A percentile compares a stretch with the other conserved stretches of the same genome.
Conservation (phyloP, 2,113 vertebrate genomes). For the Polypterus bichir region DNA sequence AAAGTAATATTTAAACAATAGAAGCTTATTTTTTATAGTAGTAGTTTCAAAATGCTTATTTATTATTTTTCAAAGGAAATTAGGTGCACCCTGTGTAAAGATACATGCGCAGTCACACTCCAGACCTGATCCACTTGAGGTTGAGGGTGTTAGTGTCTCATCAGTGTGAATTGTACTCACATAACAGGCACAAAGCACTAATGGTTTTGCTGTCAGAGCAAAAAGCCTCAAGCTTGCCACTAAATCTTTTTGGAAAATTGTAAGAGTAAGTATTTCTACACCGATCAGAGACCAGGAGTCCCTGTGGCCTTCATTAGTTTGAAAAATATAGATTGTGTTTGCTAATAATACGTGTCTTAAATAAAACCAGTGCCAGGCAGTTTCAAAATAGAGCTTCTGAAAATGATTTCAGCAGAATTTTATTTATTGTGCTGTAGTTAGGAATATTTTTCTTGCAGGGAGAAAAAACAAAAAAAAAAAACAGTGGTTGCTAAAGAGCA, state of each 20-base stretch:
- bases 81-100: background rate
- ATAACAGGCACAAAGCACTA: background rate
- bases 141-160: background rate
- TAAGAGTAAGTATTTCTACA: constrained; percentile 2
- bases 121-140: background rate
- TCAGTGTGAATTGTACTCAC: background rate
- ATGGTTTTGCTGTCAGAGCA: constrained; percentile 7
- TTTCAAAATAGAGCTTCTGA: constrained; percentile 4
- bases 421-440: background rate
- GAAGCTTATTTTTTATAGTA: no score
- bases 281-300: background rate
- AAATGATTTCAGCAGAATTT: background rate
- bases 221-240: constrained; percentile 1
- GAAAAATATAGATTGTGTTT: constrained; percentile 8
- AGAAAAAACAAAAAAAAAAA: background rate
- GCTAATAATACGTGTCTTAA: constrained; percentile 6
- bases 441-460: background rate
- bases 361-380: constrained; percentile 4
- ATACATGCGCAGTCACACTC: background rate
- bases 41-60: no score
- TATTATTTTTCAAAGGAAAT: no score
- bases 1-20: no score
- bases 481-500: background rate
- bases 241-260: constrained; percentile 9
- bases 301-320: constrained; percentile 7